Conservation (phyloP, 2,888 invertebrate genomes). For the Pilophorus perplexus region DNA sequence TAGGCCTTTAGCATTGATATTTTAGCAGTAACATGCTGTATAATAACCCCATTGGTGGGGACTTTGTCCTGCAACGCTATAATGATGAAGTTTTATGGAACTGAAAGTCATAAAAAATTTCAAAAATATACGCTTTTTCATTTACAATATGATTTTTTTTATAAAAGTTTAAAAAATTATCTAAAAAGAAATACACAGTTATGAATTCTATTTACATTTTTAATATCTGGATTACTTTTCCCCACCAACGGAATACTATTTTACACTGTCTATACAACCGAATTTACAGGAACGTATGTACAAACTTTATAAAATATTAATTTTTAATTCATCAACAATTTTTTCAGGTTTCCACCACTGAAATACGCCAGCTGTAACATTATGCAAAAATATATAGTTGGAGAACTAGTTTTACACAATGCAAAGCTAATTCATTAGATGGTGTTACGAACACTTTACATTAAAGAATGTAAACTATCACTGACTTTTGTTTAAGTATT, state of each 20-base stretch:
- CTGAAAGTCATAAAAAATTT: conserved; percentile 36
- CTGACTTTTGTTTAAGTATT: conserved; percentile 15
- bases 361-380: conserved; percentile 32
- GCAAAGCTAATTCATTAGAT: conserved; percentile 33
- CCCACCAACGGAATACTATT: conserved; percentile 36
- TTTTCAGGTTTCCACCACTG: conserved; percentile 14
- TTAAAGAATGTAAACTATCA: conserved; percentile 29
- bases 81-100: conserved; percentile 22
- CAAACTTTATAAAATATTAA: conserved; percentile 36
- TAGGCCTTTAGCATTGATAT: conserved; percentile 40
- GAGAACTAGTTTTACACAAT: conserved; percentile 37
- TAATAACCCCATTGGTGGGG: conserved; percentile 34
- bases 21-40: conserved; percentile 30
- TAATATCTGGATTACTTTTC: conserved; percentile 23
- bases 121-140: conserved; percentile 38
- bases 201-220: conserved; percentile 30
- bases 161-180: conserved; percentile 40
- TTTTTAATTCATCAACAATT: conserved; percentile 30
- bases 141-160: conserved; percentile 25
- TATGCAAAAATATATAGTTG: conserved; percentile 40
- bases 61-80: conserved; percentile 21
- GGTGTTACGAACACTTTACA: conserved; percentile 39
- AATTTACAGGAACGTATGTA: conserved; percentile 40
- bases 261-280: conserved; percentile 31
- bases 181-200: conserved; percentile 32